Evolutionary conservation across 2,797 vertebrate species (phyloP).

Genomic region (Simalia tracyae): DNA sequence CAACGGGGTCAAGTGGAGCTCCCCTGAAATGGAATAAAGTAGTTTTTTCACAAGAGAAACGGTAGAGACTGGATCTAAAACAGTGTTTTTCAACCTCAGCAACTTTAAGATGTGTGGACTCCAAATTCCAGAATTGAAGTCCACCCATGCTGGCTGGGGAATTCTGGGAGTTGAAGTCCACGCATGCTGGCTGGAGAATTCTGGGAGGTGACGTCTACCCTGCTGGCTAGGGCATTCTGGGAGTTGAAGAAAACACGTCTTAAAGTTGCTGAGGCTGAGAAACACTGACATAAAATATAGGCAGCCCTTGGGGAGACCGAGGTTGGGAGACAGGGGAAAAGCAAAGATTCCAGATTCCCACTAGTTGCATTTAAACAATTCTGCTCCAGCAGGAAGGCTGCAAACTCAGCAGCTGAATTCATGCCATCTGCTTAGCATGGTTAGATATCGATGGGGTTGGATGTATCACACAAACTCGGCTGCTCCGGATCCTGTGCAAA

Average conservation of each 20-base stretch:
- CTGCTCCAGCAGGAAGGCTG: not conserved
- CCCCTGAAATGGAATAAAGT: slow-evolving; percentile 76
- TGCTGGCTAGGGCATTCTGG: not conserved
- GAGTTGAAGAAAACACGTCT: not conserved
- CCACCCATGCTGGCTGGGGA: not conserved
- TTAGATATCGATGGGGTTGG: not conserved
- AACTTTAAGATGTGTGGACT: not conserved
- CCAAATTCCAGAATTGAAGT: not conserved
- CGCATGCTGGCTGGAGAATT: not conserved
- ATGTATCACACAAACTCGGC: not conserved
- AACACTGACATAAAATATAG: not conserved
- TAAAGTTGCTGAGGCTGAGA: not conserved
- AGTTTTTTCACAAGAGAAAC: not conserved
- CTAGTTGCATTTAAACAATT: not conserved
- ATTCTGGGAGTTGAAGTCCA: not conserved
- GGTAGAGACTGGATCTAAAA: not conserved
- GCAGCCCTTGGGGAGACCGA: not conserved
- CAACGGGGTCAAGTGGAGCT: slow-evolving; percentile 94
- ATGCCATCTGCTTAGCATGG: not conserved
- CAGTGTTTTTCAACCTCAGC: not conserved
- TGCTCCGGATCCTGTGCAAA: not conserved
- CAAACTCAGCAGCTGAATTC: not conserved
- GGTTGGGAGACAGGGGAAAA: not conserved
- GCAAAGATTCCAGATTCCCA: not conserved
- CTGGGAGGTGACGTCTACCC: not conserved